Evolutionary conservation across 1,140 invertebrate genomes (phyloP), one percentile per base, ranked within the genome.

Genomic region (Eciton burchellii): DNA sequence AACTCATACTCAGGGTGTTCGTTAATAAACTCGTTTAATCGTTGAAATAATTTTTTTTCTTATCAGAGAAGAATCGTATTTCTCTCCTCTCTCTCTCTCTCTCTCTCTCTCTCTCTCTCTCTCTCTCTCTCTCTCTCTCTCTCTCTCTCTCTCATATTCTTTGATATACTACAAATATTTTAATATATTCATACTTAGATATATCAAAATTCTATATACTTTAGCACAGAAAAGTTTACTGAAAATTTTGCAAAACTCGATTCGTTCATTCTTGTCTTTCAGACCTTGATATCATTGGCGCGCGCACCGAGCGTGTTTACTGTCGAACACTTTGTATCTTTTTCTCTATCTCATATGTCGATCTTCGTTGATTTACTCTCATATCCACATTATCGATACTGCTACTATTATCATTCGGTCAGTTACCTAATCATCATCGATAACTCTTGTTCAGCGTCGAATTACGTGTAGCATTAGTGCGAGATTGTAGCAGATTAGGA

Each of bases 401-500:
- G 35, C 56, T n/a, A 14, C 1, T 26, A 49, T 24, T 19, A 59
- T 47, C n/a, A 26, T 8, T n/a, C 45, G 19, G 14, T 19, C 14
- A 43, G 35, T n/a, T n/a, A n/a, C 35, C 12, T 72, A 63, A 19
- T 72, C 59, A 57, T 70, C 47, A 59, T 29, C 70, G 74, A 66
- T 66, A 54, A 74, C 14, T 68, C 21, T 56, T 26, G 45, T 21
- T 70, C 35, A 56, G 16, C 35, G 52, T 81, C 72, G 45, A 72
- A 11, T 29, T 49, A 45, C 52, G 63, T 35, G 49, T 79, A 57
- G 35, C 74, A 12, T 59, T 54, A 68, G 74, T 43, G 88, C 74
- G n/a, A 35, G 35, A 71, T 72, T 76, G 81, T 83, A 63, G 45
- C 49, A 63, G 63, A 71, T 87, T 87, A 88, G 85, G 85, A 16